A percentile compares a stretch with the other conserved stretches of the same genome.
phyloP scores from a whole-genome alignment of 2,888 invertebrate genomes.

The Microctonus brassicae region DNA sequence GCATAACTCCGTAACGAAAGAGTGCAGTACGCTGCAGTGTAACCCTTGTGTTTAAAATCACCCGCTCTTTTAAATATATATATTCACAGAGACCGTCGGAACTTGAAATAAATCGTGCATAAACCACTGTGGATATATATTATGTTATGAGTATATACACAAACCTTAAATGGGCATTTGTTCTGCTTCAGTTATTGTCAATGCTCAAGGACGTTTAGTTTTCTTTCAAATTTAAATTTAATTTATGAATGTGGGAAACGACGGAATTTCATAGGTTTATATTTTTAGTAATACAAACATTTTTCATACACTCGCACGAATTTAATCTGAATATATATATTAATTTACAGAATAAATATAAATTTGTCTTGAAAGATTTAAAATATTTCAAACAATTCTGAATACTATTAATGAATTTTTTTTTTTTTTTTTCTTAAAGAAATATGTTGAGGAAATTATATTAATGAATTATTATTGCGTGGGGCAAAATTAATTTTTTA shows the following conservation, averaged over 20 bases:
- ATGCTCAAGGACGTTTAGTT: slow-evolving; percentile 54
- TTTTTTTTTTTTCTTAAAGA: too few relatives aligned
- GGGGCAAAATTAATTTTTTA: too few relatives aligned
- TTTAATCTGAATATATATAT: too few relatives aligned
- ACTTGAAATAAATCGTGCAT: not conserved
- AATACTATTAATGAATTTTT: too few relatives aligned
- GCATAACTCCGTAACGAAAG: slow-evolving; percentile 55
- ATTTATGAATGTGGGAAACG: slow-evolving; percentile 60
- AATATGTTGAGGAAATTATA: too few relatives aligned
- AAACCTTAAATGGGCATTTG: slow-evolving; percentile 55
- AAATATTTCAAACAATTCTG: too few relatives aligned
- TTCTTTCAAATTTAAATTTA: slow-evolving; percentile 48
- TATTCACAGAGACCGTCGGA: slow-evolving; percentile 38
- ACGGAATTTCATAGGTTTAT: slow-evolving; percentile 24
- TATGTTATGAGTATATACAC: too few relatives aligned
- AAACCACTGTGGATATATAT: slow-evolving; percentile 40
- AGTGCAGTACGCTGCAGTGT: slow-evolving; percentile 20
- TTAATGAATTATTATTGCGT: too few relatives aligned
- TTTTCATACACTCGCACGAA: slow-evolving; percentile 38
- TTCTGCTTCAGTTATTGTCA: slow-evolving; percentile 60
- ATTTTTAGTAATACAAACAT: too few relatives aligned
- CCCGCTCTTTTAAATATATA: slow-evolving; percentile 8
- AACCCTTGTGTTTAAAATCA: slow-evolving; percentile 30
- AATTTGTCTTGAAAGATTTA: too few relatives aligned
- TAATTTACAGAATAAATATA: too few relatives aligned